Evolutionary conservation across 2,888 invertebrate genomes (phyloP).

Genomic region (Cephus pulcher): DNA sequence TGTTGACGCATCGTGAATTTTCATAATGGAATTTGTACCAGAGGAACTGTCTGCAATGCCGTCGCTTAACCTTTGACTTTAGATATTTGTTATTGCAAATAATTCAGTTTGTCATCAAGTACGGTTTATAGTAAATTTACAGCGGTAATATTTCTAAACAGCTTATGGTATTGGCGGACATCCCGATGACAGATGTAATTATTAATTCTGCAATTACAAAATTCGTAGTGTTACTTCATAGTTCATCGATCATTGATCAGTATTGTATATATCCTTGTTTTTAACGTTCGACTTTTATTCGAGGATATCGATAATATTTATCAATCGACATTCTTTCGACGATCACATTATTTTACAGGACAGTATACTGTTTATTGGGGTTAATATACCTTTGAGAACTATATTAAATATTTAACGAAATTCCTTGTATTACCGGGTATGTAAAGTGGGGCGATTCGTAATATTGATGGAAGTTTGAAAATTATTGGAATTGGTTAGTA

Average conservation of each 20-base stretch:
- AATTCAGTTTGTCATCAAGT: background rate
- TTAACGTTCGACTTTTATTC: background rate
- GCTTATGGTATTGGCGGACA: background rate
- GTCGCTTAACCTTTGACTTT: conserved; percentile 1
- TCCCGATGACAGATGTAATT: background rate
- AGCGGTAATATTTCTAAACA: background rate
- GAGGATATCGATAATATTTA: too few species aligned
- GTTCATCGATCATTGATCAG: background rate
- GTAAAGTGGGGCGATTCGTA: background rate
- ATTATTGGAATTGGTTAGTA: background rate
- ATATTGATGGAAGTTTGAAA: background rate
- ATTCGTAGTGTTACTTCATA: background rate
- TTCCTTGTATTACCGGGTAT: background rate
- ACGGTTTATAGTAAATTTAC: background rate
- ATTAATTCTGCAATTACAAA: background rate
- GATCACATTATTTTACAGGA: background rate
- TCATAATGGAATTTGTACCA: background rate
- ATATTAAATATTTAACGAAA: background rate
- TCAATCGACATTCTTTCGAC: too few species aligned
- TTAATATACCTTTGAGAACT: background rate
- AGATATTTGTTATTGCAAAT: background rate
- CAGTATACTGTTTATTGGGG: background rate
- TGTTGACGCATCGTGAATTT: background rate
- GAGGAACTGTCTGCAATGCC: background rate
- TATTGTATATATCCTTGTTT: background rate